phyloP scores from a whole-genome alignment of 2,113 vertebrate genomes.

The Stomatorhinus ivindoensis region DNA sequence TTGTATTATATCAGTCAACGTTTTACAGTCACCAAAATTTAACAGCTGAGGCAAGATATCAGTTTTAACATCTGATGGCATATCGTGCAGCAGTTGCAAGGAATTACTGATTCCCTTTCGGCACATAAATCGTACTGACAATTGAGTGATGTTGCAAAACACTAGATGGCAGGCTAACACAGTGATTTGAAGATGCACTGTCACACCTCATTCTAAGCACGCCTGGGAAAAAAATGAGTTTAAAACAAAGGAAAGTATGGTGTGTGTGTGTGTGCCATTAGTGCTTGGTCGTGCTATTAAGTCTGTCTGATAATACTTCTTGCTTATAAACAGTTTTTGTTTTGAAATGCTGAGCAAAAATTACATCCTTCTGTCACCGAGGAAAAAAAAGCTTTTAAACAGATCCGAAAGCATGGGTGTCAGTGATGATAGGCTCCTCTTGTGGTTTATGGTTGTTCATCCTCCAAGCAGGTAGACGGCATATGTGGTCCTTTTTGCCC shows the following conservation, averaged over 20 bases:
- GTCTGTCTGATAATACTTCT: background rate
- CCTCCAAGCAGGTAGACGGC: background rate
- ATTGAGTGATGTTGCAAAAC: background rate
- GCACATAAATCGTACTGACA: background rate
- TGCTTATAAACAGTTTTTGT: background rate
- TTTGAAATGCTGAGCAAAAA: background rate
- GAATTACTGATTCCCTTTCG: background rate
- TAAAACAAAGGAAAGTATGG: background rate
- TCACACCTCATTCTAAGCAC: background rate
- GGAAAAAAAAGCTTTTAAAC: background rate
- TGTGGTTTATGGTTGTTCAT: background rate
- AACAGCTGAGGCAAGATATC: background rate
- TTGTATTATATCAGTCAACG: background rate
- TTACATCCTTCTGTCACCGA: background rate
- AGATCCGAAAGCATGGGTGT: background rate
- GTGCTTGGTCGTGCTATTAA: background rate
- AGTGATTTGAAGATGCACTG: background rate
- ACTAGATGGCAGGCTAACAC: background rate
- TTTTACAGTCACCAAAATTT: background rate
- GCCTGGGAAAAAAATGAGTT: background rate
- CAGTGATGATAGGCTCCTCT: background rate
- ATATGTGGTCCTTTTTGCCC: background rate
- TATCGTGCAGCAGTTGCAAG: background rate
- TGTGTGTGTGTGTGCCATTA: background rate
- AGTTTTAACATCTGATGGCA: background rate